Percentiles rank a stretch among this genome's conserved stretches.
These are phyloP conservation scores for Amphipoea oculea DNA, from an alignment of 2,888 invertebrate genomes.

Conservation along the genomic window DNA sequence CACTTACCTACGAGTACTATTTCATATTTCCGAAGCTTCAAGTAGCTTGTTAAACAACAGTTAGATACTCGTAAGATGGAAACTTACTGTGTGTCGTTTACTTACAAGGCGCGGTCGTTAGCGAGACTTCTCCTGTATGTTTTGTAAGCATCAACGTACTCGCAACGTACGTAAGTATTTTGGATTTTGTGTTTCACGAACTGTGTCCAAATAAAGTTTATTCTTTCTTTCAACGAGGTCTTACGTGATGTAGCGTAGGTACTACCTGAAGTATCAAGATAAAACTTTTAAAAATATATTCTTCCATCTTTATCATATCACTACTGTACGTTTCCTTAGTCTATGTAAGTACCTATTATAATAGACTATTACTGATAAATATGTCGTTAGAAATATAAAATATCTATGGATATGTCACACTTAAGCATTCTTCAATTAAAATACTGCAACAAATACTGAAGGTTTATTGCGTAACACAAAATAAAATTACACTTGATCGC, in stretches of 20 bases:
- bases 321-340: neutral
- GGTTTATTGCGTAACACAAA: neutral
- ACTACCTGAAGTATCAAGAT: neutral
- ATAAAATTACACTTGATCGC: neutral
- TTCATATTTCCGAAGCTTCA: slow-evolving; percentile 9
- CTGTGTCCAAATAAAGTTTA: no score
- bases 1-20: neutral
- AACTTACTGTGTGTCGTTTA: slow-evolving; percentile 31
- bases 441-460: neutral
- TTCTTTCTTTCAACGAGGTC: neutral
- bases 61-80: slow-evolving; percentile 29
- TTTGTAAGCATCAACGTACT: slow-evolving; percentile 19
- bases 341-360: no score
- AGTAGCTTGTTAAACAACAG: slow-evolving; percentile 39
- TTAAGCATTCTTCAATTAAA: neutral
- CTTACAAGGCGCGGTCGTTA: slow-evolving; percentile 39
- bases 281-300: neutral
- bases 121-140: slow-evolving; percentile 29
- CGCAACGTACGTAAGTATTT: neutral
- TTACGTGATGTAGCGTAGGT: neutral
- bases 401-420: neutral
- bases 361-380: neutral
- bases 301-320: neutral
- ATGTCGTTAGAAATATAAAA: no score
- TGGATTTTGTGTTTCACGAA: no score